Evolutionary conservation across 1,140 invertebrate species (phyloP).

Genomic region (Andrena cerasifolii): DNA sequence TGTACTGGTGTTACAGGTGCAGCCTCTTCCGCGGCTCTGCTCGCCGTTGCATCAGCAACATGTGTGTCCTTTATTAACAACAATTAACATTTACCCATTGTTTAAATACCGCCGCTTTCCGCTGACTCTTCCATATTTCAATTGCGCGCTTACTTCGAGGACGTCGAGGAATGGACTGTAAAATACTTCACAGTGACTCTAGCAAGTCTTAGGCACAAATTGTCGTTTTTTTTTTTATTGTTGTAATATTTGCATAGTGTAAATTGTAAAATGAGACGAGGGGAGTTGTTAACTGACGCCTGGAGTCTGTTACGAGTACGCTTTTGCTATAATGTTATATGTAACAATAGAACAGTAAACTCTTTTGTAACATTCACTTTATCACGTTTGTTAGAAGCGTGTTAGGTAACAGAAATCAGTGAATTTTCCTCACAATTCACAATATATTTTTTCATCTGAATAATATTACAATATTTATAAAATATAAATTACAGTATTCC

Average conservation of each 20-base stretch:
- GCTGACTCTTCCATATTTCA: not conserved
- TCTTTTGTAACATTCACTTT: not conserved
- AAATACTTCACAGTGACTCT: not conserved
- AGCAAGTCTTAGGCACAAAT: not conserved
- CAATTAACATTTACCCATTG: conserved; percentile 81
- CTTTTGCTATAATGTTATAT: not conserved
- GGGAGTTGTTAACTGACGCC: conserved; percentile 20
- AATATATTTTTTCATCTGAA: not conserved
- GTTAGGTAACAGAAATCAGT: not conserved
- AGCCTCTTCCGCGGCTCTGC: conserved; percentile 81
- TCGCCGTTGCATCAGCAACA: conserved; percentile 82
- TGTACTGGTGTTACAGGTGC: conserved; percentile 73
- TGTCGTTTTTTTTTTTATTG: not conserved
- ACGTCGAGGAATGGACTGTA: not conserved
- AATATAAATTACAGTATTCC: too few species aligned
- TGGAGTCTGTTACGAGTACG: not conserved
- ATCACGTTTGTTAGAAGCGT: not conserved
- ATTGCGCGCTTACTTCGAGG: not conserved
- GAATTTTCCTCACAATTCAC: not conserved
- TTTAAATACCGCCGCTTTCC: conserved; percentile 63
- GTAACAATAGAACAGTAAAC: not conserved
- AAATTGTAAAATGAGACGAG: conserved; percentile 12
- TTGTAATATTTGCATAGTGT: conserved; percentile 35
- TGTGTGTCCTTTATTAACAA: conserved; percentile 82
- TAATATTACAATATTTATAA: not conserved